Base-by-base conservation (phyloP, 2,888 invertebrate species). In the Argynnis bischoffii region DNA sequence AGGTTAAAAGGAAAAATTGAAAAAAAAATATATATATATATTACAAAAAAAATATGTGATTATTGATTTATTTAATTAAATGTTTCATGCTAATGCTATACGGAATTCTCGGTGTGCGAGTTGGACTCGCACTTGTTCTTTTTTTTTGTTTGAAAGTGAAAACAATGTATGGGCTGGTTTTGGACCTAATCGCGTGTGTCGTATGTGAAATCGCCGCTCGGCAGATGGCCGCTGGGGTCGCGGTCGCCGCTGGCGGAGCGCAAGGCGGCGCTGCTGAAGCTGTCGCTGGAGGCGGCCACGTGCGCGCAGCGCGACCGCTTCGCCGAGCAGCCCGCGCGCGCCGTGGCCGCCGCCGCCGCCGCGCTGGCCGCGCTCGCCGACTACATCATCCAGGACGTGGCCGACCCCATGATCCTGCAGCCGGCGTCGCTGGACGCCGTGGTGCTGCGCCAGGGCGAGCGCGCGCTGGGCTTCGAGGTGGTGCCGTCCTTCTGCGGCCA, bases 221-320 rank as follows among this genome's bases (percentile, higher is more conserved):
- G 41, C 67, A 75, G 77, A 51, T 76, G 79, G 77, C 76, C 75
- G 68, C 77, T 77, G 50, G 77, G 78, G 66, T 75, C 76, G 63
- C 80, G 80, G 55, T 78, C 77, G 51, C 77, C 75, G 72, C 79
- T 84, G 72, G 82, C 79, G 50, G 83, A 79, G 78, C 86, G 88
- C 68, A 81, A 81, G 63, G 94, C 95, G 77, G 94, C 95, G 79
- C 93, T 98, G 78, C 93, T 98, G 75, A 94, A 95, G 80, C 90
- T 97, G 72, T 95, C 97, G 54, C 93, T 98, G 76, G 97, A 98
- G 87, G 96, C 98, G 91, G 97, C 98, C 26, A 97, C 97, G 8
- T 95, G 96, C 79, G 97, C 97, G n/a, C 98, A 98, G 86, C 93
- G 98, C 53, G 98, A 98, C 85, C 95, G 96, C 73, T 98, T 98